Base-by-base conservation (phyloP, 2,888 invertebrate genomes). In the Pterostichus niger region DNA sequence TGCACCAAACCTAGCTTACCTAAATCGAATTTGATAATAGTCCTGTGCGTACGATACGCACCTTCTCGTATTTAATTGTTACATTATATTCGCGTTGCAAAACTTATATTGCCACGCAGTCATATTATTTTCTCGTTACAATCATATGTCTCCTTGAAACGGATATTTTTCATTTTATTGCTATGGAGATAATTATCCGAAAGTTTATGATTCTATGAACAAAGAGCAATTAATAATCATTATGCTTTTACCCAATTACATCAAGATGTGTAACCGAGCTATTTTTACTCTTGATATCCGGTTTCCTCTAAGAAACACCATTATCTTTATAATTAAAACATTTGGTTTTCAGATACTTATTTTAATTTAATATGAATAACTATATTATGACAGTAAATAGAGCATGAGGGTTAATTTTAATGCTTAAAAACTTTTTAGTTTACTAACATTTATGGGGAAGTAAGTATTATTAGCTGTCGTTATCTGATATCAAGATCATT, bases 111-210 rank as follows among this genome's bases (percentile, higher is more conserved):
- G 49, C 49, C 49, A 49, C 49, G 49, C 49, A 49, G 6, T 49
- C 13, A 9, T 49, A 49, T 49, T 49, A 49, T 49, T 49, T 11
- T 9, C 49, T 49, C 49, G 13, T 49, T 49, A 64, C 64, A 59
- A 59, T 56, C 56, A 61, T 24, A 24, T n/a, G 33, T 64, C 64
- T 64, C 64, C 64, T 64, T 64, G 64, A 64, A 59, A 64, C 64
- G n/a, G 64, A 64, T 64, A 33, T 64, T 64, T 64, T 64, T 64
- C 31, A 64, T 33, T 64, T 64, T 64, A 64, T 64, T 64, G 31
- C 64, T 13, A 24, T 5, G 10, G 11, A 49, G 49, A 49, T 49
- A 49, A 49, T 49, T 49, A 13, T n/a, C 49, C 49, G 49, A 49
- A 49, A 49, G 49, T 49, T 49, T 49, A 49, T 49, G 49, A 49